Base-by-base conservation (phyloP, 2,113 vertebrate species). In the Hydrochoerus hydrochaeris region DNA sequence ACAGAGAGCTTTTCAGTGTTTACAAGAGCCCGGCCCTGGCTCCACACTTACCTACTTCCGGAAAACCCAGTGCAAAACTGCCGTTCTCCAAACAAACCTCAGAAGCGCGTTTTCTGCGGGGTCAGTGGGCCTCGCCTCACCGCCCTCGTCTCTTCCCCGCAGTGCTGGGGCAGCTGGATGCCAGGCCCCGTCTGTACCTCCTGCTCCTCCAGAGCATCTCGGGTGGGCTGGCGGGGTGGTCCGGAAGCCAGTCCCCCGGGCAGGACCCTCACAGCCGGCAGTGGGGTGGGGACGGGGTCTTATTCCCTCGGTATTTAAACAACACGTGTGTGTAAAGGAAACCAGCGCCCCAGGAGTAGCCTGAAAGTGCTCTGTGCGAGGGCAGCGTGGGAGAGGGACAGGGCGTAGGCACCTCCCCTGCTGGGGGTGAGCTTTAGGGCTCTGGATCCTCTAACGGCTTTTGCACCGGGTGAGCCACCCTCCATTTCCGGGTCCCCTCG, bases 391-490 rank as follows among this genome's bases (percentile, higher is more conserved):
- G 54, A 35, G 30, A 6, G 49, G 49, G 22, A 0, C 11, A 13
- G 54, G 44, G 13, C 1, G 0, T 1, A 1, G 82, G 80, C 41
- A 1, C 20, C 7, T 26, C 20, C 7, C 54, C 5, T 0, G 2
- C 0, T 49, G 1, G 28, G 8, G 46, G 7, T 2, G 65, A 17
- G 13, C n/a, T 9, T 19, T 54, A 28, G 57, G 22, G 11, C 75
- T 57, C 11, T 19, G 0, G 44, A 84, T 44, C 35, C 60, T 58
- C 10, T 0, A 1, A 16, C 10, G 14, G 38, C 30, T 7, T 26
- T 28, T 17, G 35, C 24, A 19, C n/a, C 30, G 0, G 52, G 13
- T 20, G 9, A 41, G 46, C 9, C 32, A 0, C 26, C 28, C 30
- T 41, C 1, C 3, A 44, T 6, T 3, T 2, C 5, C 0, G 28